Evolutionary conservation across 2,113 vertebrate species (phyloP).

Genomic region (Oxygymnocypris stewartii): DNA sequence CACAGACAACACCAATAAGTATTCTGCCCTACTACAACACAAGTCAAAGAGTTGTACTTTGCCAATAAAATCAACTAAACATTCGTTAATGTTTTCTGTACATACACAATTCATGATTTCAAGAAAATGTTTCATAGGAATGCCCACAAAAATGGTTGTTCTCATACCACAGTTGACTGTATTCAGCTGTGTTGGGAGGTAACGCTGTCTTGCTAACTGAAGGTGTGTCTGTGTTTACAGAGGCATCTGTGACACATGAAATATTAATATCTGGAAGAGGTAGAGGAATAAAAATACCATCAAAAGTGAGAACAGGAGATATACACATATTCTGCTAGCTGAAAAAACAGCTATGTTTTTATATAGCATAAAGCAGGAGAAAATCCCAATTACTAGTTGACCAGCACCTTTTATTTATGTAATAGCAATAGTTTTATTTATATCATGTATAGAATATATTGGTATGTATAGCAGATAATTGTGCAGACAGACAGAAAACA

Average conservation of each 20-base stretch:
- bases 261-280: constrained; percentile 71
- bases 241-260: constrained; percentile 72
- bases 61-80: background rate
- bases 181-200: constrained; percentile 55
- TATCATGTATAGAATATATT: constrained; percentile 12
- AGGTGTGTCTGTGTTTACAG: constrained; percentile 65
- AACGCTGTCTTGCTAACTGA: constrained; percentile 63
- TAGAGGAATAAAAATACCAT: constrained; percentile 48
- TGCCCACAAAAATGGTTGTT: constrained; percentile 12
- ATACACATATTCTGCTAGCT: background rate
- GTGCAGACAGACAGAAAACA: constrained; percentile 18
- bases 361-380: background rate
- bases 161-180: constrained; percentile 40
- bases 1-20: constrained; percentile 21
- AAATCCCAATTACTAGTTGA: background rate
- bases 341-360: background rate
- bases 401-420: constrained; percentile 38
- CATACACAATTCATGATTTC: background rate
- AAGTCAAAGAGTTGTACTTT: background rate
- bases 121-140: background rate
- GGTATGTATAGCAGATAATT: constrained; percentile 12
- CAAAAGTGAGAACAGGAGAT: constrained; percentile 30
- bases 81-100: background rate
- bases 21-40: background rate
- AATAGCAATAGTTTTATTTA: constrained; percentile 18